Base-by-base conservation (phyloP, 2,888 invertebrate genomes). In the Drosophila planitibia region DNA sequence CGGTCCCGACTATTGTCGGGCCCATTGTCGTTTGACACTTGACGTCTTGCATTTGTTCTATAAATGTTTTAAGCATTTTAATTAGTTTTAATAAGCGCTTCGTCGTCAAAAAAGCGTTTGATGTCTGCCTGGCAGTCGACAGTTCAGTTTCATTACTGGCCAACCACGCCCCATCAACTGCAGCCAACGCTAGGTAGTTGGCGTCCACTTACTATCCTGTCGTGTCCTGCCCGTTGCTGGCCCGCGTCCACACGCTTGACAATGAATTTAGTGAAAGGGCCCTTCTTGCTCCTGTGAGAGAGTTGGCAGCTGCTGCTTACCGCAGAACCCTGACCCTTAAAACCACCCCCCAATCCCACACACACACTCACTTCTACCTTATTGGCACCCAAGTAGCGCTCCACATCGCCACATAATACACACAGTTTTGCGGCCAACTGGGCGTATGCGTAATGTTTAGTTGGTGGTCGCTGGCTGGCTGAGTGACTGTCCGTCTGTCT, bases 31-130 rank as follows among this genome's bases (percentile, higher is more conserved):
- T 69, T 70, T 77, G 69, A 68, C 75, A 65, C 77, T 76, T 75
- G 70, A 67, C 66, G 67, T 74, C 77, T 83, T 83, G 89, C 88
- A 88, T 85, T 90, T 88, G 79, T 90, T 85, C 83, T 90, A 81
- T 85, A 81, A 90, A 86, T 86, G 89, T 88, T 90, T 86, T 83
- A 90, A 86, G 88, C 85, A 86, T 86, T 86, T 86, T 86, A 86
- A 86, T 86, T 86, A 86, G 90, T 86, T 86, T 90, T 90, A 90
- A 90, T 86, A 90, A 86, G 88, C 88, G 90, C 77, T 79, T 75
- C 58, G 69, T 59, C 68, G 57, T 67, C 32, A 65, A 70, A 78
- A 37, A 28, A 28, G 49, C 73, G 76, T 82, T 84, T 83, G 82
- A 85, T 82, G 83, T 83, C 87, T 75, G 79, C 70, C 71, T 69